These are phyloP conservation scores for Chloromyia formosa DNA, from an alignment of 2,888 invertebrate species.

Conservation along the genomic window DNA sequence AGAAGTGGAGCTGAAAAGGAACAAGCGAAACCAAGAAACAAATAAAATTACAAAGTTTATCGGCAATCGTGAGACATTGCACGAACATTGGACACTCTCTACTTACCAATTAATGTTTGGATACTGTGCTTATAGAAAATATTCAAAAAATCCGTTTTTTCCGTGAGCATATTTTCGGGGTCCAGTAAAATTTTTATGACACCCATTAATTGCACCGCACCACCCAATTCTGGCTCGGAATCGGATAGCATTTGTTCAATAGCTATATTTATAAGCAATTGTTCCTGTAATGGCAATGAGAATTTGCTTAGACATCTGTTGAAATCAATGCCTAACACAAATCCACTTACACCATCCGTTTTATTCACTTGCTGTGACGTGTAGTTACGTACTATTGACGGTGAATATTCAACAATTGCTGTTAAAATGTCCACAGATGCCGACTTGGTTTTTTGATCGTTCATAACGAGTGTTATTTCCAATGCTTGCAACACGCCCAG, in stretches of 20 bases:
- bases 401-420: constrained; percentile 97
- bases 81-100: neutral
- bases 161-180: constrained; percentile 98
- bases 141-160: constrained; percentile 97
- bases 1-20: constrained; percentile 80
- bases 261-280: constrained; percentile 92
- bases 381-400: constrained; percentile 96
- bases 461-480: constrained; percentile 89
- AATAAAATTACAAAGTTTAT: no score
- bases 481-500: constrained; percentile 88
- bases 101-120: constrained; percentile 87
- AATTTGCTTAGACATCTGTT: neutral
- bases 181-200: constrained; percentile 92
- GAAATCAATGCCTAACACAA: constrained; percentile 3
- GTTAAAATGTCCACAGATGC: constrained; percentile 98
- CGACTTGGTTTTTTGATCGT: constrained; percentile 93
- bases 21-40: no score
- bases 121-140: constrained; percentile 99
- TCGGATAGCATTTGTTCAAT: constrained; percentile 99
- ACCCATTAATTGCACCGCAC: constrained; percentile 96
- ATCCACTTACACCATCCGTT: constrained; percentile 81
- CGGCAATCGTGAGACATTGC: neutral
- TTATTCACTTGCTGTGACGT: constrained; percentile 89
- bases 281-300: constrained; percentile 76
- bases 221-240: constrained; percentile 95